Base-by-base conservation (phyloP, 2,113 vertebrate species). In the Xiphias gladius region DNA sequence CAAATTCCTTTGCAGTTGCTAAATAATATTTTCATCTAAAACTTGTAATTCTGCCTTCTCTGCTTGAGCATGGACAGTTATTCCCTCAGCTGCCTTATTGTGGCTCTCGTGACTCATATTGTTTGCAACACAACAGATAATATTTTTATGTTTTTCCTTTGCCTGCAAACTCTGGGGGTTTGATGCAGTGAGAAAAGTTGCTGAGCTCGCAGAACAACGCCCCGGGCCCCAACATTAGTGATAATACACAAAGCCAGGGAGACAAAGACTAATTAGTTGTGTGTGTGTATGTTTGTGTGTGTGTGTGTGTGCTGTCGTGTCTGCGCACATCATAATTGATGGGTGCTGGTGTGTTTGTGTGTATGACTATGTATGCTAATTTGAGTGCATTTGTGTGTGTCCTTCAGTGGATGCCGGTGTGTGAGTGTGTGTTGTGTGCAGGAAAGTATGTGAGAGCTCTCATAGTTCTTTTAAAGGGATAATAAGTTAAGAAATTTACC, bases 191-290 rank as follows among this genome's bases (percentile, higher is more conserved):
- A 70, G 86, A 91, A 71, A 94, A 90, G 76, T 90, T 91, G 91
- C 94, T 93, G 91, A 94, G 91, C 83, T 88, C 59, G 88, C 87
- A 90, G 79, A 89, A 89, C 69, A 82, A 54, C 79, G 82, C 89
- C 92, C 76, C 76, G 61, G 81, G 92, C 88, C 46, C 69, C 74
- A 39, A 90, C 85, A 92, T 90, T 91, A 87, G 72, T 87, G 81
- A 85, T 89, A 80, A 86, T 85, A 92, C 76, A 89, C 91, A 93
- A 90, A 91, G 84, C 83, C 80, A 76, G 59, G 55, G 88, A 91
- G 89, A 90, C 89, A 85, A 87, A 92, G 89, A 90, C 88, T 94
- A 93, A 93, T 94, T 93, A 93, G 90, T 37, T 88, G 64, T 65
- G 79, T 39, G 73, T 54, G 82, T 55, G 76, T 39, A 65, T 39